Percentiles rank a stretch among this genome's conserved stretches.
These are phyloP conservation scores for Cinclus mexicanus DNA, from an alignment of 2,113 vertebrate species.

Conservation along the genomic window DNA sequence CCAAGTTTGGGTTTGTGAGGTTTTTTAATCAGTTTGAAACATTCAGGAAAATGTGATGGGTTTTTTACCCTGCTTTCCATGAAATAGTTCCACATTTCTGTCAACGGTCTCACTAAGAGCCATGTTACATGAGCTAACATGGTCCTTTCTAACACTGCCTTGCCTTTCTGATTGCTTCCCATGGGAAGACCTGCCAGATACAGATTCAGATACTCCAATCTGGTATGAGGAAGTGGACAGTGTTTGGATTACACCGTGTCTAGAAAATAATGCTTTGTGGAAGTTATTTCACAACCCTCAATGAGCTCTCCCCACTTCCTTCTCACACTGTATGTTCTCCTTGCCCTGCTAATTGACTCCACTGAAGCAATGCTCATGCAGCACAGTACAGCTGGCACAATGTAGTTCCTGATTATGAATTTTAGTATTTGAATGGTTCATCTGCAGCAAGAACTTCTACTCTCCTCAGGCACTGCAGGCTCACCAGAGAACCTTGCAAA, in stretches of 20 bases:
- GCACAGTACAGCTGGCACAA: neutral
- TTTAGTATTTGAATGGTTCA: neutral
- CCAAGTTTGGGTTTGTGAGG: neutral
- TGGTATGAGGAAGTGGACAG: neutral
- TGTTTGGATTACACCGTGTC: neutral
- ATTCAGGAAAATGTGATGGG: neutral
- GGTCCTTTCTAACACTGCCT: neutral
- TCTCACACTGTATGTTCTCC: neutral
- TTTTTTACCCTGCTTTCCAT: neutral
- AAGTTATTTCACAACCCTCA: neutral
- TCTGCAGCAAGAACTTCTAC: neutral
- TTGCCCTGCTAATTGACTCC: neutral
- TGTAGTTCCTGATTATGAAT: neutral
- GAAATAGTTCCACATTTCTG: neutral
- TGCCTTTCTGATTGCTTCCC: neutral
- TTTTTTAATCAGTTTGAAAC: neutral
- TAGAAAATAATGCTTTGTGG: neutral
- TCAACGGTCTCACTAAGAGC: neutral
- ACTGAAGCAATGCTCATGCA: neutral
- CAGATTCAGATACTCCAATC: neutral
- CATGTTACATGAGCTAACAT: neutral
- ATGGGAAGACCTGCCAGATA: neutral
- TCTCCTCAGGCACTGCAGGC: neutral
- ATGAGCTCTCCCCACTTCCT: neutral
- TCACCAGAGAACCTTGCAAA: neutral